Conservation (phyloP, 2,888 invertebrate genomes). For the Dryobota labecula region DNA sequence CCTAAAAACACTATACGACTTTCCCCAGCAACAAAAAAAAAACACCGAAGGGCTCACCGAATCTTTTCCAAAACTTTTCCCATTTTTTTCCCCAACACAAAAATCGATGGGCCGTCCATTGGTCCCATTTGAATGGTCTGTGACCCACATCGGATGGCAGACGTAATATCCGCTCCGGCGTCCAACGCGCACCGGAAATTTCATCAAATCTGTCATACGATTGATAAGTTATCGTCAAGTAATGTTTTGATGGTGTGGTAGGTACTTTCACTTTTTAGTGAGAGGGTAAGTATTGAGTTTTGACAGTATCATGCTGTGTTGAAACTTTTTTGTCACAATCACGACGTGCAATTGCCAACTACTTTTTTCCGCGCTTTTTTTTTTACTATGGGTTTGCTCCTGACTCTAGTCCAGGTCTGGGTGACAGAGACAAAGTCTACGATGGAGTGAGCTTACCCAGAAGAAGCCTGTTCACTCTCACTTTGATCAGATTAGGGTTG, state of each 20-base stretch:
- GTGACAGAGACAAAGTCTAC: no score
- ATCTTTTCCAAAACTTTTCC: conserved; percentile 1
- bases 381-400: no score
- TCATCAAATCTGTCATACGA: conserved; percentile 77
- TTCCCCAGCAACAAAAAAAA: not conserved
- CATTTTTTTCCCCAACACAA: conserved; percentile 47
- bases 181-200: conserved; percentile 74
- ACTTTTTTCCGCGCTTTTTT: no score
- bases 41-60: not conserved
- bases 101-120: conserved; percentile 57
- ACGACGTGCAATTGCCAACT: not conserved
- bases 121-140: conserved; percentile 55
- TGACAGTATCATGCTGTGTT: not conserved
- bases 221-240: conserved; percentile 72
- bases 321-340: not conserved
- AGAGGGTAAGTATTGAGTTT: not conserved
- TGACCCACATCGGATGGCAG: conserved; percentile 64
- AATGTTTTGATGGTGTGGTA: conserved; percentile 50
- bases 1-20: not conserved
- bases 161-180: conserved; percentile 77
- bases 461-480: no score
- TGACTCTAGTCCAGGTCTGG: no score
- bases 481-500: no score
- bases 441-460: no score
- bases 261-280: conserved; percentile 37